Percentiles rank a stretch among this genome's conserved stretches.
phyloP scores from a whole-genome alignment of 2,888 invertebrate genomes.

The Macroteleia sp. region DNA sequence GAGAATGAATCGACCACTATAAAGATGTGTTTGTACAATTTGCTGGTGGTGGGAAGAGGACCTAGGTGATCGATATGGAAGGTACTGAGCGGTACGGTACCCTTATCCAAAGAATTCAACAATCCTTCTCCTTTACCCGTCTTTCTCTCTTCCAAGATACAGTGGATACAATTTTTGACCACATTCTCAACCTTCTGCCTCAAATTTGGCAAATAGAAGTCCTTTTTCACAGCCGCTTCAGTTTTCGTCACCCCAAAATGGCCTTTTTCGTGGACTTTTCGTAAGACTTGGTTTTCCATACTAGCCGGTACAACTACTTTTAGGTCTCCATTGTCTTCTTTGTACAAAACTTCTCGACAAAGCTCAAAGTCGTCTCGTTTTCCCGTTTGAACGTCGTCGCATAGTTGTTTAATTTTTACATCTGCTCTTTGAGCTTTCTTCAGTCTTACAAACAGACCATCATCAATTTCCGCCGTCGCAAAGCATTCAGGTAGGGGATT shows the following conservation, averaged over 20 bases:
- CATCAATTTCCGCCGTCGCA: not conserved
- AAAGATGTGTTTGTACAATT: not conserved
- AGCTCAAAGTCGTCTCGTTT: not conserved
- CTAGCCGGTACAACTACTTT: not conserved
- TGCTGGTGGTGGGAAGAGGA: not conserved
- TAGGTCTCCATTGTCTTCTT: not conserved
- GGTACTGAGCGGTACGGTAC: not conserved
- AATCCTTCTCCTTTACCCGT: not conserved
- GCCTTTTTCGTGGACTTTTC: not conserved
- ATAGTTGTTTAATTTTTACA: too few species aligned
- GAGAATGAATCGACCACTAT: not conserved
- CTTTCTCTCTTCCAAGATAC: not conserved
- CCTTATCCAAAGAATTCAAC: not conserved
- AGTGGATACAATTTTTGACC: not conserved
- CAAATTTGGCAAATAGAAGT: not conserved
- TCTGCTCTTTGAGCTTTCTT: too few species aligned
- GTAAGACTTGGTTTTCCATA: not conserved
- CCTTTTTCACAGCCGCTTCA: not conserved
- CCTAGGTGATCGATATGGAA: not conserved
- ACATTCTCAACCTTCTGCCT: not conserved
- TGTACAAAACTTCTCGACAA: not conserved
- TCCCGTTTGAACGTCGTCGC: too few species aligned
- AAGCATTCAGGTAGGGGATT: too few species aligned
- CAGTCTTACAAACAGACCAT: too few species aligned
- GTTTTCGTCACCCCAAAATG: not conserved